phyloP scores from a whole-genome alignment of 1,140 invertebrate species.

The Drosophila carrolli region DNA sequence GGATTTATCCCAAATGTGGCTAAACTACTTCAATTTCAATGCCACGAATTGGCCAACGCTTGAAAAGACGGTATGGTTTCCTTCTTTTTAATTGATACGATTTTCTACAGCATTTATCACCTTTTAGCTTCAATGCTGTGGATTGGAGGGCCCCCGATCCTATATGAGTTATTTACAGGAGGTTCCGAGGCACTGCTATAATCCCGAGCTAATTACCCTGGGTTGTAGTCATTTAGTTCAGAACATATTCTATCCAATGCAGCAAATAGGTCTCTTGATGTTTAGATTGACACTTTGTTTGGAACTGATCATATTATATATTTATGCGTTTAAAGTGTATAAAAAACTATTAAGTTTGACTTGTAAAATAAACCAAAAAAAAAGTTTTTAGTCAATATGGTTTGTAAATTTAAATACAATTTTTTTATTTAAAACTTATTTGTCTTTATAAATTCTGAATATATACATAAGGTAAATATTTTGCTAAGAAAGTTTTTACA shows the following conservation, averaged over 20 bases:
- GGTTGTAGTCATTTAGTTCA: slow-evolving; percentile 28
- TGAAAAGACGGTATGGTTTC: slow-evolving; percentile 27
- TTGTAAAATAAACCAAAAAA: not conserved
- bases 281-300: not conserved
- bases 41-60: slow-evolving; percentile 29
- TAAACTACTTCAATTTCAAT: slow-evolving; percentile 9
- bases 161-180: slow-evolving; percentile 38
- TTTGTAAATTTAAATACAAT: not conserved
- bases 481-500: not conserved
- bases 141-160: slow-evolving; percentile 35
- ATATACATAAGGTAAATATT: no score
- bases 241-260: slow-evolving; percentile 5
- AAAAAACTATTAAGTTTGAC: not conserved
- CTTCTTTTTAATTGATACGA: not conserved
- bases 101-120: not conserved
- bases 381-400: not conserved
- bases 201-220: slow-evolving; percentile 6
- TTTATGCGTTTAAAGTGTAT: not conserved
- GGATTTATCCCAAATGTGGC: slow-evolving; percentile 3
- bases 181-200: slow-evolving; percentile 30
- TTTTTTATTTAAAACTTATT: not conserved
- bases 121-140: slow-evolving; percentile 45
- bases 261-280: not conserved
- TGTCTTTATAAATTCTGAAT: no score
- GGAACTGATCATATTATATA: not conserved